These are phyloP conservation scores for Penaeus indicus DNA, from an alignment of 1,140 invertebrate genomes.

Conservation along the genomic window DNA sequence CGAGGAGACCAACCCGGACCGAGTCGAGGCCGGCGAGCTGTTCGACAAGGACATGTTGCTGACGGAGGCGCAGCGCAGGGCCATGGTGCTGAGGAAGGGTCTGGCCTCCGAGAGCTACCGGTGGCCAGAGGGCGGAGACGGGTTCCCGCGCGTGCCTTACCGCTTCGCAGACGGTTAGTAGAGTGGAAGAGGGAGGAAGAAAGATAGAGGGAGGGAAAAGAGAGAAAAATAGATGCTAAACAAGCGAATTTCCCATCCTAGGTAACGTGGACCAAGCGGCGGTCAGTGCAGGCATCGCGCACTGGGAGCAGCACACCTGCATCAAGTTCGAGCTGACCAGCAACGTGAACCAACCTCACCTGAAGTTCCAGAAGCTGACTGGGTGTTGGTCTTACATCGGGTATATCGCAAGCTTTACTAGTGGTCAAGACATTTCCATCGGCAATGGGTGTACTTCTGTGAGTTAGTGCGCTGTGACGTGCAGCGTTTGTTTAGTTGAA, in stretches of 20 bases:
- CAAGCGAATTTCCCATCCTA: not conserved
- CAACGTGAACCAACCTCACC: constrained; percentile 42
- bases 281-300: constrained; percentile 42
- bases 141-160: constrained; percentile 21
- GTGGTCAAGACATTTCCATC: constrained; percentile 68
- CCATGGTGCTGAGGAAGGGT: not conserved
- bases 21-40: not conserved
- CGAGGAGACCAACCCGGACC: too few relatives aligned
- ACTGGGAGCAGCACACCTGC: constrained; percentile 61
- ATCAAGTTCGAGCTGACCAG: constrained; percentile 37
- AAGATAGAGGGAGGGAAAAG: too few relatives aligned
- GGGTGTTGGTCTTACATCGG: constrained; percentile 70
- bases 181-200: too few relatives aligned
- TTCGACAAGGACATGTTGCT: constrained; percentile 9
- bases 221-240: too few relatives aligned
- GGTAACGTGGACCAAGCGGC: constrained; percentile 6
- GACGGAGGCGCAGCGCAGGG: not conserved
- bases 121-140: constrained; percentile 17
- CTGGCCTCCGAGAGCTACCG: not conserved
- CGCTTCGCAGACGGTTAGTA: not conserved
- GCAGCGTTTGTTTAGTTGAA: not conserved
- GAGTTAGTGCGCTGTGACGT: constrained; percentile 56
- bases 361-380: constrained; percentile 35
- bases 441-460: constrained; percentile 69
- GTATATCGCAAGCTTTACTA: constrained; percentile 33